phyloP scores from a whole-genome alignment of 2,888 invertebrate species.

The Eupeodes latifasciatus region DNA sequence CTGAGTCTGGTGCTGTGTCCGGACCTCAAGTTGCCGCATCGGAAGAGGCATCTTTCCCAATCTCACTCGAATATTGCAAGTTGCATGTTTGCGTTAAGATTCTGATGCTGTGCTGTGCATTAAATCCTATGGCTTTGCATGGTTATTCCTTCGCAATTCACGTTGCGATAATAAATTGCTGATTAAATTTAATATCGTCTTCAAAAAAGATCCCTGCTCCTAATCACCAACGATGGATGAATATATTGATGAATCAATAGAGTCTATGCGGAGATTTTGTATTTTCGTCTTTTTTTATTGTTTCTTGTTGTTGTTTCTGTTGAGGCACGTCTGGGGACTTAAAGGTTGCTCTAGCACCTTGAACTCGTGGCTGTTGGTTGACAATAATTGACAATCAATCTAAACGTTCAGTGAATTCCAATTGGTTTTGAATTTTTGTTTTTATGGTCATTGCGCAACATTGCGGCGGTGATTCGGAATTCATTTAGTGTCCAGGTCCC shows the following conservation, averaged over 20 bases:
- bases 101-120: not conserved
- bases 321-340: constrained; percentile 50
- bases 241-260: constrained; percentile 39
- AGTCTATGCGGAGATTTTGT: constrained; percentile 4
- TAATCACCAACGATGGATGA: constrained; percentile 28
- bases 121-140: not conserved
- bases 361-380: constrained; percentile 56
- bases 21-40: constrained; percentile 48
- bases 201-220: constrained; percentile 32
- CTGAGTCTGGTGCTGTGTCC: not conserved
- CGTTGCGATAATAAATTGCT: constrained; percentile 25
- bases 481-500: constrained; percentile 27
- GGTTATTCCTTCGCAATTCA: constrained; percentile 3
- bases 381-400: constrained; percentile 69
- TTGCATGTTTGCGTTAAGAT: not conserved
- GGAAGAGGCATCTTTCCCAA: constrained; percentile 60
- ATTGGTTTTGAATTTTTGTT: constrained; percentile 52
- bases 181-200: constrained; percentile 36
- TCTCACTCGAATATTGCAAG: constrained; percentile 22
- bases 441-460: constrained; percentile 65
- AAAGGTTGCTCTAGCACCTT: constrained; percentile 74
- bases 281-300: not conserved
- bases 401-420: constrained; percentile 64
- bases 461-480: constrained; percentile 40
- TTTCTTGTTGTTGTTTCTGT: not conserved